These are phyloP conservation scores for Hyla sarda DNA, from an alignment of 2,113 vertebrate genomes.

Conservation along the genomic window DNA sequence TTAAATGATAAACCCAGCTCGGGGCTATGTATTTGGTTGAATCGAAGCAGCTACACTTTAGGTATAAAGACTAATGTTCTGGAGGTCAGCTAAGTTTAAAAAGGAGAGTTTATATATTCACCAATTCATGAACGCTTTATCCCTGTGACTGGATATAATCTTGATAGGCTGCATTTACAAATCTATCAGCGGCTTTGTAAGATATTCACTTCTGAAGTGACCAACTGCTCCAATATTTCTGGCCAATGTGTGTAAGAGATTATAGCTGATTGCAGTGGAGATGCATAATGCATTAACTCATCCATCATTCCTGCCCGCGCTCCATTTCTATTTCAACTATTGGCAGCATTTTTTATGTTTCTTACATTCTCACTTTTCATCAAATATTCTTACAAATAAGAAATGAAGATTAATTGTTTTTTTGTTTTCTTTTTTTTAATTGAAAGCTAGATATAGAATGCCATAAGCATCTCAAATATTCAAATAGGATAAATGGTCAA, in stretches of 20 bases:
- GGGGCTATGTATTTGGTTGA: neutral
- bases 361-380: neutral
- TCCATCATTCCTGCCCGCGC: neutral
- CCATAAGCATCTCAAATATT: neutral
- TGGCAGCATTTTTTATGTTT: neutral
- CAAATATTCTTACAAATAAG: neutral
- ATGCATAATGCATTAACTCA: conserved; percentile 9
- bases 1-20: neutral
- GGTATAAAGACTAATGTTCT: neutral
- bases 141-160: conserved; percentile 11
- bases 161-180: conserved; percentile 19
- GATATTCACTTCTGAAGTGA: conserved; percentile 29
- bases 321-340: neutral
- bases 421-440: neutral
- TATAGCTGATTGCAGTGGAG: conserved; percentile 3
- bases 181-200: conserved; percentile 13
- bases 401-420: neutral
- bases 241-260: conserved; percentile 1
- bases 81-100: conserved; percentile 4
- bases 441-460: neutral
- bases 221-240: conserved; percentile 14
- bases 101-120: neutral
- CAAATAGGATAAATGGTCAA: neutral
- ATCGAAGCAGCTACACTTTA: neutral
- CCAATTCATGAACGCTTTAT: conserved; percentile 3